phyloP scores from a whole-genome alignment of 2,113 vertebrate genomes.

The Notothenia rossii region DNA sequence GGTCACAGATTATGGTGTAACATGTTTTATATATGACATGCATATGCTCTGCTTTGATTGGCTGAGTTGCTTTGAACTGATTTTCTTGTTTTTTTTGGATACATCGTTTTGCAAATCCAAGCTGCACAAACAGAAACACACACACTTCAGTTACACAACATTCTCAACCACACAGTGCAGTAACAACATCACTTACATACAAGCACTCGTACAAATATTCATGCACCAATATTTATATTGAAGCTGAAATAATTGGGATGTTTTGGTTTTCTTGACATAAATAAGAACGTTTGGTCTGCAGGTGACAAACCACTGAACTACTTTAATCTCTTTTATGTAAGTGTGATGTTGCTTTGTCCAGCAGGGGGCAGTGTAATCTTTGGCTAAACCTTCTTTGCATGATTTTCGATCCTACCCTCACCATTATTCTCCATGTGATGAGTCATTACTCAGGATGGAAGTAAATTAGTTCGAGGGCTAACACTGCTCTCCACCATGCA shows the following conservation, averaged over 20 bases:
- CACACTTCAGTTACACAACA: background rate
- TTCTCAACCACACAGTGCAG: background rate
- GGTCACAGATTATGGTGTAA: background rate
- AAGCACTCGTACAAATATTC: background rate
- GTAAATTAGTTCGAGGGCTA: conserved; percentile 62
- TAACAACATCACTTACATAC: background rate
- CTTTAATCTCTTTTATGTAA: conserved; percentile 38
- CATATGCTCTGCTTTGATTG: conserved; percentile 6
- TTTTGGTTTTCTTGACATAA: background rate
- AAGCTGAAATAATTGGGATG: no score
- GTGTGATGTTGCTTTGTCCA: conserved; percentile 21
- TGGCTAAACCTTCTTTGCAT: background rate
- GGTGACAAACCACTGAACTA: background rate
- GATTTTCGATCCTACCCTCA: conserved; percentile 11
- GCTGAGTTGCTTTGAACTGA: conserved; percentile 1
- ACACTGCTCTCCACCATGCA: conserved; percentile 23
- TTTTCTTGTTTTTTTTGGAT: background rate
- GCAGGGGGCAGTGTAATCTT: conserved; percentile 70
- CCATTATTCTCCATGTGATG: conserved; percentile 65
- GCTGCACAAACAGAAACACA: background rate
- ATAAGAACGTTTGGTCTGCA: background rate
- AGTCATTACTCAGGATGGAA: conserved; percentile 69
- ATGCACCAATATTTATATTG: background rate
- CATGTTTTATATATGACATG: conserved; percentile 1
- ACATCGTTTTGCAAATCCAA: no score